These are phyloP conservation scores for Lycaon pictus DNA, from an alignment of 2,113 vertebrate genomes.

Conservation along the genomic window DNA sequence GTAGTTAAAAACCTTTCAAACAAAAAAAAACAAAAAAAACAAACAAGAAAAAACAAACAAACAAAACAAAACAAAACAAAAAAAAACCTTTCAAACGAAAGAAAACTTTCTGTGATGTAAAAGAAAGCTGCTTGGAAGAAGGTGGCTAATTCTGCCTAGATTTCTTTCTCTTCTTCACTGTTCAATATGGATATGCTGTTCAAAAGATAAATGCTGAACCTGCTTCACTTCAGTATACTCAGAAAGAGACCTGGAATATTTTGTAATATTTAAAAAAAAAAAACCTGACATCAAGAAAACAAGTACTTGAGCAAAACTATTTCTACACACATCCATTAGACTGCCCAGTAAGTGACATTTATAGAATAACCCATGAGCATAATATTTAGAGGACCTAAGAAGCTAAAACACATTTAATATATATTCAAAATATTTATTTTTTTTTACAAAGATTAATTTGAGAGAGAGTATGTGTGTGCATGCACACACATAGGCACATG, in stretches of 20 bases:
- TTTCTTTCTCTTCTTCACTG: background rate
- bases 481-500: too few species aligned
- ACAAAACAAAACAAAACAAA: too few species aligned
- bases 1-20: constrained; percentile 33
- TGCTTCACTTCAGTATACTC: constrained; percentile 7
- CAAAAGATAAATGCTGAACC: constrained; percentile 38
- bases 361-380: background rate
- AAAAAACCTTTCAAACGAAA: constrained; percentile 34
- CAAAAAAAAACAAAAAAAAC: background rate
- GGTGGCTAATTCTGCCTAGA: background rate
- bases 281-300: constrained; percentile 12
- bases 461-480: background rate
- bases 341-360: background rate
- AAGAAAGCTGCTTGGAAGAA: constrained; percentile 15
- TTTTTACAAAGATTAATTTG: background rate
- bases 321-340: constrained; percentile 1
- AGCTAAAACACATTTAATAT: background rate
- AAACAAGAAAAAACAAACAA: too few species aligned
- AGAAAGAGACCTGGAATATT: background rate
- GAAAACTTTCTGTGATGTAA: background rate
- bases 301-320: constrained; percentile 29
- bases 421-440: background rate
- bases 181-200: background rate
- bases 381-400: constrained; percentile 4
- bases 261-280: background rate